Evolutionary conservation across 2,113 vertebrate species (phyloP).

Genomic region (Antigone vipio): DNA sequence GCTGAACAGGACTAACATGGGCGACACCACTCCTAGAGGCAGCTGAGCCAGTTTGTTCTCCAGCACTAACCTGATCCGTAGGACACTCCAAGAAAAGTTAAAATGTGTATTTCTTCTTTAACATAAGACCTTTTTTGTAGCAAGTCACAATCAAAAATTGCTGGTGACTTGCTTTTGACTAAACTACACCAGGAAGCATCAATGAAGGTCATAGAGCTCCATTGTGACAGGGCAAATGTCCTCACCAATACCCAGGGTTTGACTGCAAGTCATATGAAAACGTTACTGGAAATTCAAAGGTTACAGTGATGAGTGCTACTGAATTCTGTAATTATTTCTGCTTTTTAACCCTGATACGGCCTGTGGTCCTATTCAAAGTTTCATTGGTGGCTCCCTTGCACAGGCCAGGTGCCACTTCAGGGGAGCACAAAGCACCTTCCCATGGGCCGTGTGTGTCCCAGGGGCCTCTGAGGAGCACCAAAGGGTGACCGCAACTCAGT

Average conservation of each 20-base stretch:
- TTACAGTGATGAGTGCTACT: background rate
- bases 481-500: background rate
- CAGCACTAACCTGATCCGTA: background rate
- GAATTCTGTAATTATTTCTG: background rate
- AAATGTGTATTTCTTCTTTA: background rate
- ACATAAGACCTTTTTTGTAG: background rate
- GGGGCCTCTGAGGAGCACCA: background rate
- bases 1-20: fast-evolving
- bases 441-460: background rate
- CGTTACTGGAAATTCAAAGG: background rate
- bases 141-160: background rate
- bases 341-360: background rate
- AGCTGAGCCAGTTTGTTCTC: background rate
- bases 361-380: background rate
- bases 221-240: background rate
- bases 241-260: background rate
- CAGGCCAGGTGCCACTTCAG: background rate
- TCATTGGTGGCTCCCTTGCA: background rate
- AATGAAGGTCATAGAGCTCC: background rate
- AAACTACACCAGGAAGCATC: background rate
- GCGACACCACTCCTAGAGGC: background rate
- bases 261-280: background rate
- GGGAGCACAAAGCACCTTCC: background rate
- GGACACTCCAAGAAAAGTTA: background rate
- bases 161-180: background rate